Evolutionary conservation across 1,140 invertebrate genomes (phyloP), one percentile per base, ranked within the genome.

Genomic region (Drosophila elegans): DNA sequence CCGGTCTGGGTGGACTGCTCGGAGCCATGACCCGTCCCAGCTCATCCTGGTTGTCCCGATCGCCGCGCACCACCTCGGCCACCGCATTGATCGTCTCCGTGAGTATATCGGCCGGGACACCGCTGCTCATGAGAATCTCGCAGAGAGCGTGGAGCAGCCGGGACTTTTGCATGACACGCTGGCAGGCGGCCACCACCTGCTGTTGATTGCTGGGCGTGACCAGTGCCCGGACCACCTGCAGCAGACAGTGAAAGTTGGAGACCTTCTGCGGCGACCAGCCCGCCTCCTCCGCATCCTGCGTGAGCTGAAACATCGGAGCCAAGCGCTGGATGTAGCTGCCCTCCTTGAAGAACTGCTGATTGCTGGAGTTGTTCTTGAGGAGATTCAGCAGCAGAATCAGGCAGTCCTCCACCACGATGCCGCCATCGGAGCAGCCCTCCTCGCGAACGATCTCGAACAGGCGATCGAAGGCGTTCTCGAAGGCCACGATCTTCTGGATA

Each of bases 401-500:
- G 93, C 98, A 99, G 93, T 99, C 99, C 94, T 99, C 98, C 3
- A 99, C 98, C 4, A 99, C 97, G 60, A 99, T 98, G 32, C 98
- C 98, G 55, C 98, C 98, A 93, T 99, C 98, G 25, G 96, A 96
- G 78, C 96, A 96, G 46, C 98, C 98, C 93, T 99, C 99, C 78
- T 97, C 96, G 1, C 93, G 93, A 27, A 99, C 97, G 34, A 99
- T 98, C 90, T 98, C 97, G 80, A 99, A 97, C 39, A 99, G 94
- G 74, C 97, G 94, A 93, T 99, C 98, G 93, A 99, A 99, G 0
- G 98, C 98, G 94, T 99, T 99, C 93, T 99, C 98, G 94, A 99
- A 99, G 0, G 98, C 99, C 4, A 99, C 98, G 86, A 99, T 99
- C 93, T 99, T 99, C 93, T 99, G 99, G 80, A 99, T 98, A 92